These are phyloP conservation scores for Leptobrachium ailaonicum DNA, from an alignment of 2,113 vertebrate species.

Conservation along the genomic window DNA sequence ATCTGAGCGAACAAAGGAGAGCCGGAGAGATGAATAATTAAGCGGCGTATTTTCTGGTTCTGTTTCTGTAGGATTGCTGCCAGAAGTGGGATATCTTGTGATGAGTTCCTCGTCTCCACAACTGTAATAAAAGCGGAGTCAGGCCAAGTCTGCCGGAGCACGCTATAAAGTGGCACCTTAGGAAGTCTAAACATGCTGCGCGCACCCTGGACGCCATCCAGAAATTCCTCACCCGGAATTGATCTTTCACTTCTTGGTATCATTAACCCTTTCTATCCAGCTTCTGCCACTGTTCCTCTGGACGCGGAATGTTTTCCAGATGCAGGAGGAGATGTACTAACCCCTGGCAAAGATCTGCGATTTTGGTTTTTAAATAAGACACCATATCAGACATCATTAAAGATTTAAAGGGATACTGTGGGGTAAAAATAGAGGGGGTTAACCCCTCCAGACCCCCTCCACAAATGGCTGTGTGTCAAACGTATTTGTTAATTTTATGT, in stretches of 20 bases:
- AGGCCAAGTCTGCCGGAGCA: slow-evolving; percentile 10
- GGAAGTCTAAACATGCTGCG: slow-evolving; percentile 35
- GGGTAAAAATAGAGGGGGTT: too few species aligned
- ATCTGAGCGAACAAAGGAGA: background rate
- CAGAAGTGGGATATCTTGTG: slow-evolving; percentile 13
- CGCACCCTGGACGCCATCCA: slow-evolving; percentile 28
- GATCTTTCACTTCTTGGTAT: slow-evolving; percentile 6
- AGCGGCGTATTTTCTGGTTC: background rate
- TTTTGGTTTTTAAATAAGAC: too few species aligned
- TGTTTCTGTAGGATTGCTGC: background rate
- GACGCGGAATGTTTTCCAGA: too few species aligned
- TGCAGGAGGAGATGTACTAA: too few species aligned
- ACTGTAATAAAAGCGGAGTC: background rate
- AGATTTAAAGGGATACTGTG: too few species aligned
- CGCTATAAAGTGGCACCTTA: slow-evolving; percentile 35
- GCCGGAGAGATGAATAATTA: background rate
- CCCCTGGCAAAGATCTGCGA: too few species aligned
- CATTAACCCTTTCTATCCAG: slow-evolving; percentile 15
- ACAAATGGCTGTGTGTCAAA: too few species aligned
- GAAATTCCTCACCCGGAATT: slow-evolving; percentile 31
- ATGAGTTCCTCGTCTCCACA: slow-evolving; percentile 11
- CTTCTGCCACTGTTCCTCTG: background rate
- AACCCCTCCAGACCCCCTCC: too few species aligned
- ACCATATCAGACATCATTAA: too few species aligned
- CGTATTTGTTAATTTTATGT: too few species aligned